Evolutionary conservation across 92 coral and sea anemone species (phyloP), one percentile per base, ranked within the genome.

Genomic region (Epizoanthus scotinus): DNA sequence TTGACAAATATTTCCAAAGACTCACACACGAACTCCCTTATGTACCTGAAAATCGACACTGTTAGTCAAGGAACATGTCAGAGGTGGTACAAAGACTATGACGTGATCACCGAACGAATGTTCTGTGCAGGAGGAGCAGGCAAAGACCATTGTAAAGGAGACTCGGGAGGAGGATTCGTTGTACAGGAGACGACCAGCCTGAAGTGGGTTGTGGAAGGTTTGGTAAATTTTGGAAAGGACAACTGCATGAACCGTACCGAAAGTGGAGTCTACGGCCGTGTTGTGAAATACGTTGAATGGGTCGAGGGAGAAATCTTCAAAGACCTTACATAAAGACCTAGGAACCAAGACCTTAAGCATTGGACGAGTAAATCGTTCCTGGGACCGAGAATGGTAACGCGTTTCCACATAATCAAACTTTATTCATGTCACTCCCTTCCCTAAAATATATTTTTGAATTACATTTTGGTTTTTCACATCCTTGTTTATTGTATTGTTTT

Each of bases 41-140:
- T 2, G 31, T 62, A 62, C 38, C 3, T 17, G 20, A 3, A 62
- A 6, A n/a, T 62, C 18, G 0, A 62, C 15, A 62, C 25, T 31
- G 38, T 62, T 17, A 22, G 31, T 26, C 38, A 62, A 0, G 31
- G 5, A 4, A 26, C 67, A 2, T 62, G 67, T 62, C 6, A 62
- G 18, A 15, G 19, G 15, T 62, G 38, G 38, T 62, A 62, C 29
- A 14, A 7, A 0, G 67, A 5, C 17, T 13, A 27, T 3, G 29
- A 17, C 4, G 0, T 15, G 7, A 25, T 13, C 38, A 18, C 27
- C 0, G 18, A 13, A 2, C 3, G 25, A 21, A 24, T 62, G 67
- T 62, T 62, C 29, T 62, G 67, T 9, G 67, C 67, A n/a, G 67
- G 67, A 12, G 67, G 67, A 62, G 18, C 17, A 24, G 67, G 67